Evolutionary conservation across 1,140 invertebrate species (phyloP).

Genomic region (Drosophila pseudoananassae): DNA sequence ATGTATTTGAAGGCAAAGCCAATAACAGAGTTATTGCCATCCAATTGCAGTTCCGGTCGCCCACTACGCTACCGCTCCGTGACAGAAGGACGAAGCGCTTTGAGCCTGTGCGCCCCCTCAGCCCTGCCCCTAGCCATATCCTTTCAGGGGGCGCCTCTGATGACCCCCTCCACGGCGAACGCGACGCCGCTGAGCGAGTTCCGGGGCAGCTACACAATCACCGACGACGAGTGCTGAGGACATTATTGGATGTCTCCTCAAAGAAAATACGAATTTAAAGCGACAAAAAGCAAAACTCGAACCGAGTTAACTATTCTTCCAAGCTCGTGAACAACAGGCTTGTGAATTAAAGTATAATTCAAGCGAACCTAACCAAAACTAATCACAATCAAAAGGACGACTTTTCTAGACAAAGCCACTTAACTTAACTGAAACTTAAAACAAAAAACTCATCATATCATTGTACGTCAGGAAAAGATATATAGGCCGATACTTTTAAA

Average conservation of each 20-base stretch:
- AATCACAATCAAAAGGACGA: constrained; percentile 34
- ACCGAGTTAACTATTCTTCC: constrained; percentile 12
- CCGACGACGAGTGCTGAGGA: constrained; percentile 78
- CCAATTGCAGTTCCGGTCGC: constrained; percentile 85
- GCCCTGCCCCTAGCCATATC: constrained; percentile 87
- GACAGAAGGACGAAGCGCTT: constrained; percentile 86
- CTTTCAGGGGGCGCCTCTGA: constrained; percentile 86
- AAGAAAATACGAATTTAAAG: constrained; percentile 60
- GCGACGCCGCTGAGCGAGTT: constrained; percentile 81
- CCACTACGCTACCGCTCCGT: constrained; percentile 87
- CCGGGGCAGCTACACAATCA: constrained; percentile 77
- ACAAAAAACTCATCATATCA: constrained; percentile 36
- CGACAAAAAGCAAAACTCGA: constrained; percentile 17
- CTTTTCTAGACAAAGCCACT: constrained; percentile 27
- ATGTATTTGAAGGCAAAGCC: constrained; percentile 1
- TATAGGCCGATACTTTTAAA: not conserved
- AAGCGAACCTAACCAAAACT: constrained; percentile 31
- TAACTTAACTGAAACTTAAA: constrained; percentile 2
- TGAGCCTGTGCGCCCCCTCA: constrained; percentile 86
- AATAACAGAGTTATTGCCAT: constrained; percentile 27
- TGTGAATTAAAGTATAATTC: constrained; percentile 54
- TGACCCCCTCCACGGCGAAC: constrained; percentile 84
- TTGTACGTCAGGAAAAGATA: constrained; percentile 9
- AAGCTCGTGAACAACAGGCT: constrained; percentile 7
- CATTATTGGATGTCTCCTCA: not conserved